Conservation (phyloP, 2,113 vertebrate species). For the Trinectes maculatus region DNA sequence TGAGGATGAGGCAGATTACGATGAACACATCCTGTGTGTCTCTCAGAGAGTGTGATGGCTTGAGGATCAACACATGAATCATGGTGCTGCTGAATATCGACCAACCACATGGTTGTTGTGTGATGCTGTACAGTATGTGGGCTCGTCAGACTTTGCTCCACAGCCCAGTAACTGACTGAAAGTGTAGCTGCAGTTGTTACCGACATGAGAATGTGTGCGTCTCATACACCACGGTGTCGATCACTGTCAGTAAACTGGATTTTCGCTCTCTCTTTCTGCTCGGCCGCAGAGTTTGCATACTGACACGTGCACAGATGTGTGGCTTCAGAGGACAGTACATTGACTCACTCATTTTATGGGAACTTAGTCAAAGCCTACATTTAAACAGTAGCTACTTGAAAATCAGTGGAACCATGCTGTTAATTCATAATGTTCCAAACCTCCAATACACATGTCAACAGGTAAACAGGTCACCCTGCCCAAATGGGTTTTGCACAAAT, state of each 20-base stretch:
- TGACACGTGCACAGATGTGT: not conserved
- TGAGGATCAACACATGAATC: constrained; percentile 49
- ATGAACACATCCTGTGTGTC: constrained; percentile 4
- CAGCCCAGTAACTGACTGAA: constrained; percentile 53
- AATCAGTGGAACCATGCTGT: not conserved
- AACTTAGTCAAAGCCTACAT: not conserved
- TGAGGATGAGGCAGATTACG: constrained; percentile 13
- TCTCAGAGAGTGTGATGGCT: constrained; percentile 9
- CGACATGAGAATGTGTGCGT: constrained; percentile 43
- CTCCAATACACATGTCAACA: not conserved
- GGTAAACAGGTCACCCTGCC: not conserved
- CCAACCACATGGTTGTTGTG: constrained; percentile 15
- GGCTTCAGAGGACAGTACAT: not conserved
- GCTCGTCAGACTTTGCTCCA: constrained; percentile 42
- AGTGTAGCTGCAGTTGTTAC: constrained; percentile 58
- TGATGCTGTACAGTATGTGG: constrained; percentile 28
- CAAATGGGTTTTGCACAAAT: too few relatives aligned
- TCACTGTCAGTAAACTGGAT: constrained; percentile 47
- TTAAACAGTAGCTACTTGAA: not conserved
- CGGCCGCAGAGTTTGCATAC: constrained; percentile 57
- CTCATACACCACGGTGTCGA: constrained; percentile 49
- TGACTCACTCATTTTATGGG: not conserved
- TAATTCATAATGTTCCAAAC: not conserved
- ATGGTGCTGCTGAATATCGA: constrained; percentile 28
- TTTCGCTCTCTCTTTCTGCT: constrained; percentile 58